These are phyloP conservation scores for Bolinopsis microptera DNA, from an alignment of 37 sponge, comb jelly and placozoan genomes.

Conservation along the genomic window DNA sequence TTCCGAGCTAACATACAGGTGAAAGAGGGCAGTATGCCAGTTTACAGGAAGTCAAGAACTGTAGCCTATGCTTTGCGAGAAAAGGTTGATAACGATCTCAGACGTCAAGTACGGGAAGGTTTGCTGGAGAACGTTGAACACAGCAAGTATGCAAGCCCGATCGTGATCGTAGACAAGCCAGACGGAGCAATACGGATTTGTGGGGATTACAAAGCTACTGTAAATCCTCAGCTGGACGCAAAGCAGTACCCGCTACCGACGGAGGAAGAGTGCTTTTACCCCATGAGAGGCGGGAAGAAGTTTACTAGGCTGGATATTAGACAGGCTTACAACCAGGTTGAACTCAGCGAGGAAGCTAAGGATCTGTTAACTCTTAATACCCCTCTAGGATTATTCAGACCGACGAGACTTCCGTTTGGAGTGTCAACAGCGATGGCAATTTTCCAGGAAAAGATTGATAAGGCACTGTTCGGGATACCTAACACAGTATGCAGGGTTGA, in stretches of 20 bases:
- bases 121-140: background rate
- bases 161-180: constrained; percentile 23
- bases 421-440: constrained; percentile 67
- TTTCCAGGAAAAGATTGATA: constrained; percentile 67
- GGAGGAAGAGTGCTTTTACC: constrained; percentile 48
- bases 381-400: constrained; percentile 58
- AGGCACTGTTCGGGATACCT: background rate
- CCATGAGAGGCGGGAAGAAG: constrained; percentile 45
- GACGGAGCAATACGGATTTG: constrained; percentile 61
- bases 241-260: constrained; percentile 64
- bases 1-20: background rate
- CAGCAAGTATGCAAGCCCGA: background rate
- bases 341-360: background rate
- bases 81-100: background rate
- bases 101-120: constrained; percentile 1
- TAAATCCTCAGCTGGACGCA: constrained; percentile 61
- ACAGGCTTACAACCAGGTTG: constrained; percentile 49
- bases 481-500: constrained; percentile 65
- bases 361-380: constrained; percentile 45
- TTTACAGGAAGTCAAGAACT: background rate
- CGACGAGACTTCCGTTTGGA: constrained; percentile 69
- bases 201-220: constrained; percentile 66
- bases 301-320: constrained; percentile 62
- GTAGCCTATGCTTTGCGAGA: background rate
- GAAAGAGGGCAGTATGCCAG: background rate